Evolutionary conservation across 2,888 invertebrate species (phyloP).

Genomic region (Pyrrhosoma nymphula): DNA sequence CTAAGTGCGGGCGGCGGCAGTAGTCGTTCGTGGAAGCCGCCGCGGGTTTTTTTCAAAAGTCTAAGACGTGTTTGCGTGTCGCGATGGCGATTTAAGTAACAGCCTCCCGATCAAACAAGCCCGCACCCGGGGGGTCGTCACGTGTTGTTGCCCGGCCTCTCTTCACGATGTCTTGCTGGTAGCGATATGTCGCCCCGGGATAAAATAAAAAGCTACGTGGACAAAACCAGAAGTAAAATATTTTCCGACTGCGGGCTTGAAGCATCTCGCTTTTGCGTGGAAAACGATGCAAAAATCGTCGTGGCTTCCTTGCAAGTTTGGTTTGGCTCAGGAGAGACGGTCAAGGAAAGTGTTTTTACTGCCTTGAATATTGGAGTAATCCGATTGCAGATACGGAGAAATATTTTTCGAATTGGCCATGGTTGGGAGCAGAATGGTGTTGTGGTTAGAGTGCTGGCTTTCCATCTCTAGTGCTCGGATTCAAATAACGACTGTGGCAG

Average conservation of each 20-base stretch:
- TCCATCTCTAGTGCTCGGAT: no score
- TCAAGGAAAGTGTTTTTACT: background rate
- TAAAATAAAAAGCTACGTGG: background rate
- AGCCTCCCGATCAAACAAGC: slow-evolving; percentile 9
- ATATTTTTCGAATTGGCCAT: background rate
- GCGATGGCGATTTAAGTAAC: background rate
- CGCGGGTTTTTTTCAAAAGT: background rate
- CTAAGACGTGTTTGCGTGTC: slow-evolving; percentile 5
- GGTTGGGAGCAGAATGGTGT: no score
- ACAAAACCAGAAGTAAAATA: background rate
- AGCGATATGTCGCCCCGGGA: background rate
- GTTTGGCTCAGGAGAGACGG: background rate
- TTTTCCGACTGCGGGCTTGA: background rate
- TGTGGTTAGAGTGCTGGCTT: no score
- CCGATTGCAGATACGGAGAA: background rate
- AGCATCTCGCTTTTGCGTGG: background rate
- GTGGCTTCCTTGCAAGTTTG: background rate
- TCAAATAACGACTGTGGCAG: no score
- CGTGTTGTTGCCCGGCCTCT: background rate
- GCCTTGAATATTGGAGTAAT: background rate
- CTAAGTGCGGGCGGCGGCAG: background rate
- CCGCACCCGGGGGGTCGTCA: slow-evolving; percentile 1
- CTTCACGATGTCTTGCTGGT: background rate
- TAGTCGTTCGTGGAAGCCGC: background rate
- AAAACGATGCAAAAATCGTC: background rate